Conservation (phyloP, 2,888 invertebrate species). For the Lottia gigantea region DNA sequence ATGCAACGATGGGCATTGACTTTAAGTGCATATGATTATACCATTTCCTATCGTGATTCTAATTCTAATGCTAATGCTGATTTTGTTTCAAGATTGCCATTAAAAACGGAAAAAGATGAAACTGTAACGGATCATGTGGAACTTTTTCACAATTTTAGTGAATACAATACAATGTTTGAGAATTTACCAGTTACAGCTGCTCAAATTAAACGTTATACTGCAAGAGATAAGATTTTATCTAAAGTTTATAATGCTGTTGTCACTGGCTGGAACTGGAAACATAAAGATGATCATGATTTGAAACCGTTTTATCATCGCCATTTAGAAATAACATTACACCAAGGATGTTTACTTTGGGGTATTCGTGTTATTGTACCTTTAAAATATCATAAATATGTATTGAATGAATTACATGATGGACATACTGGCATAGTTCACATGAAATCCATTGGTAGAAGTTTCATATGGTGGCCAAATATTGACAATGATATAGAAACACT, state of each 20-base stretch:
- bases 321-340: slow-evolving; percentile 24
- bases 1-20: slow-evolving; percentile 48
- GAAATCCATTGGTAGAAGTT: slow-evolving; percentile 12
- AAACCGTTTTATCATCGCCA: slow-evolving; percentile 20
- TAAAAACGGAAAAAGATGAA: slow-evolving; percentile 7
- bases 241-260: slow-evolving; percentile 19
- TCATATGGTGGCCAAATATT: slow-evolving; percentile 18
- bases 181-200: slow-evolving; percentile 28
- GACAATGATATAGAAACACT: slow-evolving; percentile 11
- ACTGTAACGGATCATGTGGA: slow-evolving; percentile 14
- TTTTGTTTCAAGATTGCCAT: slow-evolving; percentile 49
- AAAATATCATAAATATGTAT: slow-evolving; percentile 19
- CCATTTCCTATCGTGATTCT: slow-evolving; percentile 50
- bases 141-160: slow-evolving; percentile 26
- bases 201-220: slow-evolving; percentile 26
- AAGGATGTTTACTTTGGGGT: slow-evolving; percentile 30
- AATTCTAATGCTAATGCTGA: slow-evolving; percentile 55
- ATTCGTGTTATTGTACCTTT: slow-evolving; percentile 35
- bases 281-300: slow-evolving; percentile 17
- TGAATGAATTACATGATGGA: slow-evolving; percentile 19
- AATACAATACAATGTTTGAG: slow-evolving; percentile 23
- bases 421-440: slow-evolving; percentile 6
- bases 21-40: slow-evolving; percentile 59
- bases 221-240: slow-evolving; percentile 24
- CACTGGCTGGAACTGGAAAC: slow-evolving; percentile 19